Evolutionary conservation across 2,113 vertebrate species (phyloP).

Genomic region (Trematomus loennbergii): DNA sequence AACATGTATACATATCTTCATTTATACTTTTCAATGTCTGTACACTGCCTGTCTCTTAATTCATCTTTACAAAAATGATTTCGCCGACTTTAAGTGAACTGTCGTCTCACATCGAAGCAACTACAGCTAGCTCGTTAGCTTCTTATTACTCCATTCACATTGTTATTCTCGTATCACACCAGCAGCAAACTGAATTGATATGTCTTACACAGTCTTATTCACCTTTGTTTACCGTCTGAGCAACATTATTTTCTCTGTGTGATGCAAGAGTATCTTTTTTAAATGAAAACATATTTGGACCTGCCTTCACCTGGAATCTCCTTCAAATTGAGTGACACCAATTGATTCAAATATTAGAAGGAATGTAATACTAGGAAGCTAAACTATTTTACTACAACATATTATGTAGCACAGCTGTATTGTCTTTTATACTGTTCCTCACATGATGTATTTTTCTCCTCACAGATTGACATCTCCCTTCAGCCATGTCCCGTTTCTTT

Average conservation of each 20-base stretch:
- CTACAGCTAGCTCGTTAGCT: background rate
- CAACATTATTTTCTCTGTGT: background rate
- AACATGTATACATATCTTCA: no score
- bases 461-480: conserved; percentile 54
- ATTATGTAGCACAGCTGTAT: background rate
- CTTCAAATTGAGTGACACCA: no score
- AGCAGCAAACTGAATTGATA: background rate
- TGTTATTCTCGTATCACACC: no score
- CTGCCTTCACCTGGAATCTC: no score
- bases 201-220: background rate
- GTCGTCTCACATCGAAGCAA: no score
- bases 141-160: background rate
- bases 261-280: no score
- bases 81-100: fast-evolving
- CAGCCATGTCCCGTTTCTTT: conserved; percentile 91
- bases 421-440: background rate
- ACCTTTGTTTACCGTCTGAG: background rate
- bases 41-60: no score
- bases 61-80: background rate
- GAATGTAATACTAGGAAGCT: background rate
- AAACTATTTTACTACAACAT: no score
- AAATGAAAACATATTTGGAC: no score
- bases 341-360: background rate
- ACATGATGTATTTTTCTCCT: background rate
- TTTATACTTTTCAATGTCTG: background rate